Base-by-base conservation (phyloP, 2,888 invertebrate genomes). In the Thecophora atra region DNA sequence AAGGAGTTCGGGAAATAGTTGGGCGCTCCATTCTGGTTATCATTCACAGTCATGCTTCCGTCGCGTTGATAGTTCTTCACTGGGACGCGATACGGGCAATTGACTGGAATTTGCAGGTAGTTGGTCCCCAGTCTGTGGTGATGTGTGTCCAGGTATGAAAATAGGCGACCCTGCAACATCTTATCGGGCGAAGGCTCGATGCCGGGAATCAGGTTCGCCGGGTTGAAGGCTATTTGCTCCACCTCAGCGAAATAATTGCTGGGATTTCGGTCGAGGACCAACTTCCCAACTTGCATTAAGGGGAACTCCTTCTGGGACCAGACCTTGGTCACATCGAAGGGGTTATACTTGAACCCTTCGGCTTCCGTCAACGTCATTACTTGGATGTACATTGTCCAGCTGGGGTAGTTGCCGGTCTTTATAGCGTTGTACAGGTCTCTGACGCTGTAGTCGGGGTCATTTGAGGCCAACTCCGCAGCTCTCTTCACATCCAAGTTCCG, bases 1-100 rank as follows among this genome's bases (percentile, higher is more conserved):
- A 98, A 98, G 77, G 97, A 97, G 88, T 98, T 98, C 0, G 98
- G 98, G 89, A 91, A 96, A 85, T 98, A 98, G 87, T 98, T 98
- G 5, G 98, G 98, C 26, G 94, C 93, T 62, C 93, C 93, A 6
- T 91, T 92, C 87, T 96, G 96, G 86, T 96, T 97, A 79, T 90
- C 90, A 68, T 89, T 86, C 15, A 91, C 89, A 68, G 89, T 88
- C 89, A 93, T 92, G 3, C 91, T 91, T 0, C 98, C 98, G 85
- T 98, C 98, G 63, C 98, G 91, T 87, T 97, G 96, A 84, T 94
- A 97, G 86, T 96, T 95, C 63, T 88, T 85, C 11, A 85, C 81
- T 7, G 89, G 87, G 17, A 90, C 90, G 77, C 90, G 88, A 88
- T 91, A 97, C 1, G 98, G 98, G 83, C 97, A 97, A 87, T 98